Base-by-base conservation (phyloP, 1,140 invertebrate genomes). In the Dysdera silvatica region DNA sequence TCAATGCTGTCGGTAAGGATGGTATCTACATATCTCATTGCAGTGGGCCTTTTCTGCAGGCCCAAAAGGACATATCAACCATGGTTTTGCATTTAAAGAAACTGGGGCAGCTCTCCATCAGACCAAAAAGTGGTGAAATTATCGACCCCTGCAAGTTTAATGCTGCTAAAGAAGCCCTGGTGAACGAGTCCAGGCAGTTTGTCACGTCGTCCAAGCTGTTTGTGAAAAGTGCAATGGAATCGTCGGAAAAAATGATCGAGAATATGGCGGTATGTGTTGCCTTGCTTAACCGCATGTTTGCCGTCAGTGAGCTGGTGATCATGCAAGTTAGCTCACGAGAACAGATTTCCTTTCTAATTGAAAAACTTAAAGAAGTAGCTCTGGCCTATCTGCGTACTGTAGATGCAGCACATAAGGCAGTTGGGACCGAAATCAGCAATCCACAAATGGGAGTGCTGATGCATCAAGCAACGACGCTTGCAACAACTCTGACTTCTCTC, bases 191-290 rank as follows among this genome's bases (percentile, higher is more conserved):
- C 0, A 79, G 89, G 52, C 84, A 86, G 10, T 82, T 92, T 69
- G 88, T 92, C 35, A 88, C 86, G 0, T 85, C 88, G 28, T 89
- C 88, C 8, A 89, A 92, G 67, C 77, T 86, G 37, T 79, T 94
- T 63, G 89, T 93, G 14, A 86, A 88, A 47, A 84, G 85, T 48
- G 84, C 88, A 71, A 88, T 85, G 0, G 80, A 85, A 56, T 73
- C 75, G 10, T 72, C 76, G 53, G 80, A 80, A 4, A 79, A 79
- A 64, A 77, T 85, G 20, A 74, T 82, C 4, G 78, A 82, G 26
- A 85, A 87, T 64, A 75, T 89, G 2, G 82, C 83, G 0, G 81
- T 83, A 59, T 89, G 87, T 69, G 75, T 89, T 37, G 80, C 82
- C 1, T 82, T 87, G 43, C 74, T 89, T 6, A 77, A 85, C 29